Evolutionary conservation across 2,888 invertebrate genomes (phyloP).

Genomic region (Rhopalosiphum nymphaeae): DNA sequence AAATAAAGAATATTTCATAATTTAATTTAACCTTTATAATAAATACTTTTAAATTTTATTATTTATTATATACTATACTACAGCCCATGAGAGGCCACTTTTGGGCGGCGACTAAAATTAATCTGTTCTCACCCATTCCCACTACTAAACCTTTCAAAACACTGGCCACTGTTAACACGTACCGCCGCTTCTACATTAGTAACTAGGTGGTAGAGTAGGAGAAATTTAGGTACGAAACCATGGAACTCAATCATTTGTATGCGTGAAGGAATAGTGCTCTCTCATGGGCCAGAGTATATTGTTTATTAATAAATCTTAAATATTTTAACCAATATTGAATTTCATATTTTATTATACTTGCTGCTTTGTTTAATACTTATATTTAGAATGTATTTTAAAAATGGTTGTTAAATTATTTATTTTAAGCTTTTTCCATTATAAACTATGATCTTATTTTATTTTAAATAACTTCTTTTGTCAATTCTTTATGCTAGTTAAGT

Average conservation of each 20-base stretch:
- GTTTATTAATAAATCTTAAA: background rate
- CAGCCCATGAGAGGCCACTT: background rate
- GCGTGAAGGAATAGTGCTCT: too few species aligned
- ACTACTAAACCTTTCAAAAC: background rate
- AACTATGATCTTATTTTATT: slow-evolving; percentile 50
- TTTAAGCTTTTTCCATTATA: slow-evolving; percentile 46
- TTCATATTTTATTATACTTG: background rate
- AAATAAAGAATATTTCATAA: background rate
- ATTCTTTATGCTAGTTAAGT: slow-evolving; percentile 9
- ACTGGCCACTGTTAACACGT: background rate
- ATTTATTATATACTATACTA: background rate
- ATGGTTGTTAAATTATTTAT: slow-evolving; percentile 49
- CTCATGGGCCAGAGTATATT: too few species aligned
- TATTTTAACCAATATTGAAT: background rate
- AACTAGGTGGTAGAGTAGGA: too few species aligned
- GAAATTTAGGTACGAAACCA: too few species aligned
- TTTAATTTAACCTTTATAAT: too few species aligned
- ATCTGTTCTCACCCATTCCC: background rate
- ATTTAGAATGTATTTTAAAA: slow-evolving; percentile 37
- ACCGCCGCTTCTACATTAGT: too few species aligned
- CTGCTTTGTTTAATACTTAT: slow-evolving; percentile 46
- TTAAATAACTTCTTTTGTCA: slow-evolving; percentile 50
- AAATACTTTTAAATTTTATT: too few species aligned
- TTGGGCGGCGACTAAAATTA: background rate
- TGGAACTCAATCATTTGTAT: too few species aligned